Base-by-base conservation (phyloP, 2,113 vertebrate species). In the Phaethon lepturus region DNA sequence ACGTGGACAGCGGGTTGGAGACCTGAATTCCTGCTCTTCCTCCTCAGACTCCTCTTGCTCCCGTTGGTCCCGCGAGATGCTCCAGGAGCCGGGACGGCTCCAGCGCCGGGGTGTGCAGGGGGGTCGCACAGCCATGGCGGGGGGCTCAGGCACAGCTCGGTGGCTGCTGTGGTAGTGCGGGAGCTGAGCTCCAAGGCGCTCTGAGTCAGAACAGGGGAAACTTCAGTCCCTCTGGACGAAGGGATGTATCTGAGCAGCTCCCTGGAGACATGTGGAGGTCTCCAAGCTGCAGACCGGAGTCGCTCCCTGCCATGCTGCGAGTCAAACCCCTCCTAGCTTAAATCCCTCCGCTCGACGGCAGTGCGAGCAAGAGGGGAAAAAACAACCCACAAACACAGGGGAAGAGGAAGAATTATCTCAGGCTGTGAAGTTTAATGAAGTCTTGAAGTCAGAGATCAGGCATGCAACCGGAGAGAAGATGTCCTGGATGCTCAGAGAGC, bases 1-100 rank as follows among this genome's bases (percentile, higher is more conserved):
- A 24, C 59, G 86, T 3, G n/a, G 74, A 45, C 5, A n/a, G 35
- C 0, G 22, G 14, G 38, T 0, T 80, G 90, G 55, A 92, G 79
- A 84, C 75, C 86, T 71, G 17, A 86, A 52, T 44, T 69, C 56
- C 85, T 95, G 86, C 44, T 72, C 71, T 40, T 92, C 87, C 40
- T 90, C 62, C 68, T 59, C 68, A 74, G 8, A 23, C 4, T 86
- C 53, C 42, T 95, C 17, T 7, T 42, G 56, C 38, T 90, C 38
- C 71, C 59, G 15, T 15, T 74, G 47, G 19, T 76, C 50, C 75
- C 9, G 0, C 58, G 74, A 50, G 83, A 31, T 73, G 53, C 8
- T 28, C 17, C 2, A 4, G 45, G 44, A 47, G 72, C 47, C 1
- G 3, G 73, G 68, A 47, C 33, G 76, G 62, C 72, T 33, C 45